Evolutionary conservation across 2,888 invertebrate species (phyloP), one percentile per base, ranked within the genome.

Genomic region (Protonemura montana): DNA sequence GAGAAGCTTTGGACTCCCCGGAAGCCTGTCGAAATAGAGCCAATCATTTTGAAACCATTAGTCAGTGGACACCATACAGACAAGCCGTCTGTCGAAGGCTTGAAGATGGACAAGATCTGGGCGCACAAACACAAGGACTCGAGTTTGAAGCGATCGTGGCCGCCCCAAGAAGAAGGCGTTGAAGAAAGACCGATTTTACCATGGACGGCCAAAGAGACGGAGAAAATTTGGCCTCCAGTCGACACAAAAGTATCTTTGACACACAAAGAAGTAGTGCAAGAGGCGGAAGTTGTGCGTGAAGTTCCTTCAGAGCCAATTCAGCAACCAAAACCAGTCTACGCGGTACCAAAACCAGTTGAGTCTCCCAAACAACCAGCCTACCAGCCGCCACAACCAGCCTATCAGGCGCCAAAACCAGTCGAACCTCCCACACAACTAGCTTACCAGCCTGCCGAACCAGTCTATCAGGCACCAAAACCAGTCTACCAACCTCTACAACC

Each of bases 41-140:
- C 80, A 28, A 30, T 76, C 29, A 81, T 88, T 83, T n/a, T 80
- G 26, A 87, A 29, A 82, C 85, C 87, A 13, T 77, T 86, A 6
- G 80, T 86, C n/a, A 41, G 80, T 35, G 87, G 86, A 77, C 86
- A 87, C 16, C 82, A 88, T 80, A 21, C 42, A 29, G 89, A 91
- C 0, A 93, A 93, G 87, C 94, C 95, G 10, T 95, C 95, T 1
- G 93, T 93, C 0, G 94, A 95, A 89, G 95, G 92, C 0, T 89
- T 95, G 81, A 92, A 93, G 86, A 95, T 95, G 95, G 95, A 95
- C 88, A 95, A 94, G 90, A 91, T 94, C 0, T 95, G 95, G 95
- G 93, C 94, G 1, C 92, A 93, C 86, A 93, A 93, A 89, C 91
- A 91, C 87, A 90, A 91, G 16, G 91, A 92, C 35, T 91, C 91